Conservation (phyloP, 2,888 invertebrate species). For the Pantelozetes paolii region DNA sequence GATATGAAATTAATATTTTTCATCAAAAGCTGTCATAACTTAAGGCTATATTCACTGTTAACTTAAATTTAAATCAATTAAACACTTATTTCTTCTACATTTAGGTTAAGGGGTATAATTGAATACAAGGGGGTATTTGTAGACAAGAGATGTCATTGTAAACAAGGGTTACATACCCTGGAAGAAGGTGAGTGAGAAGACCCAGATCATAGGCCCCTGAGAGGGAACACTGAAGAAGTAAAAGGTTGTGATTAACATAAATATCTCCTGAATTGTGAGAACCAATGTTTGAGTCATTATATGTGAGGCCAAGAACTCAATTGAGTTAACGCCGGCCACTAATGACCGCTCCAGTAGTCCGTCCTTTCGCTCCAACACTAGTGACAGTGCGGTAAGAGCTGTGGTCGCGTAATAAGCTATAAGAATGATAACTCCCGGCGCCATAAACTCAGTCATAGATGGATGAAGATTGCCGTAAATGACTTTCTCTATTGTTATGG, state of each 20-base stretch:
- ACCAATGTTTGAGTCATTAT: constrained; percentile 91
- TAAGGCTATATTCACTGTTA: too few relatives aligned
- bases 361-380: constrained; percentile 85
- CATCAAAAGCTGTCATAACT: too few relatives aligned
- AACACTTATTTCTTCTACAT: too few relatives aligned
- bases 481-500: constrained; percentile 41
- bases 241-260: constrained; percentile 80
- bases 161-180: constrained; percentile 58
- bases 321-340: constrained; percentile 86
- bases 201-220: constrained; percentile 77
- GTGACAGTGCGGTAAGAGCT: constrained; percentile 83
- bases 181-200: constrained; percentile 75
- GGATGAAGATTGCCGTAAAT: constrained; percentile 61
- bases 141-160: neutral
- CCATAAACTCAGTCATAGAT: constrained; percentile 70
- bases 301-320: constrained; percentile 87
- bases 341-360: constrained; percentile 85
- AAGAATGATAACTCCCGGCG: constrained; percentile 88
- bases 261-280: constrained; percentile 79
- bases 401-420: constrained; percentile 95
- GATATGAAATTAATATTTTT: too few relatives aligned
- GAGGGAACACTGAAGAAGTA: constrained; percentile 82
- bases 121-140: too few relatives aligned
- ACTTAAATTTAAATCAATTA: too few relatives aligned
- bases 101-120: too few relatives aligned